phyloP scores from a whole-genome alignment of 2,888 invertebrate species.

The Leptopilina drosophilae region DNA sequence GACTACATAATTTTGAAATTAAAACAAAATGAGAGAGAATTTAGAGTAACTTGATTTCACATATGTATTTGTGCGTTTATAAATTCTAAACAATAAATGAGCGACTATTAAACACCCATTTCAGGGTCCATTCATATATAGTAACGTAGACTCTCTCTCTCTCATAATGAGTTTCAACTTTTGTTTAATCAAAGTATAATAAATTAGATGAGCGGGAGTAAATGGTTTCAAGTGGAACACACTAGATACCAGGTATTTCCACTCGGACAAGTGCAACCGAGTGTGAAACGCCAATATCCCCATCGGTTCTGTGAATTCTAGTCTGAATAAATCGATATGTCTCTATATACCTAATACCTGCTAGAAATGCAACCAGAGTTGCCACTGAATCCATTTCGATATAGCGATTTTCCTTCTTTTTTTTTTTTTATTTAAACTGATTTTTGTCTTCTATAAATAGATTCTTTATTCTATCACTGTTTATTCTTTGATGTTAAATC shows the following conservation, averaged over 20 bases:
- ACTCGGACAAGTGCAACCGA: constrained; percentile 34
- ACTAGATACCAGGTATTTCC: constrained; percentile 29
- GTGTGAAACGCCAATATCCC: constrained; percentile 39
- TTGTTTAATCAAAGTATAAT: constrained; percentile 23
- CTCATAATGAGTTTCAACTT: constrained; percentile 2
- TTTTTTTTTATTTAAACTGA: background rate
- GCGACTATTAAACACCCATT: background rate
- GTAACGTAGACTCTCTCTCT: background rate
- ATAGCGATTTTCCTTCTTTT: background rate
- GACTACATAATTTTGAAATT: background rate
- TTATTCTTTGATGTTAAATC: background rate
- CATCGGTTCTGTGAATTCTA: constrained; percentile 25
- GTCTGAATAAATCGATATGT: constrained; percentile 31
- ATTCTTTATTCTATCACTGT: background rate
- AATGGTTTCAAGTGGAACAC: constrained; percentile 35
- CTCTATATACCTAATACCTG: constrained; percentile 32
- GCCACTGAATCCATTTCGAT: constrained; percentile 10
- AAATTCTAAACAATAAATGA: background rate
- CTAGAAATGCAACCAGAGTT: constrained; percentile 23
- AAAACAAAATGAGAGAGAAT: background rate
- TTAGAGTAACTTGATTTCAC: background rate
- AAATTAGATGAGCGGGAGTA: constrained; percentile 33
- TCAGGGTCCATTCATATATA: background rate
- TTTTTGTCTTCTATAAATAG: constrained; percentile 6
- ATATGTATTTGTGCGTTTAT: background rate